These are phyloP conservation scores for Quadroppia sp. DNA, from an alignment of 2,888 invertebrate genomes.

Conservation along the genomic window DNA sequence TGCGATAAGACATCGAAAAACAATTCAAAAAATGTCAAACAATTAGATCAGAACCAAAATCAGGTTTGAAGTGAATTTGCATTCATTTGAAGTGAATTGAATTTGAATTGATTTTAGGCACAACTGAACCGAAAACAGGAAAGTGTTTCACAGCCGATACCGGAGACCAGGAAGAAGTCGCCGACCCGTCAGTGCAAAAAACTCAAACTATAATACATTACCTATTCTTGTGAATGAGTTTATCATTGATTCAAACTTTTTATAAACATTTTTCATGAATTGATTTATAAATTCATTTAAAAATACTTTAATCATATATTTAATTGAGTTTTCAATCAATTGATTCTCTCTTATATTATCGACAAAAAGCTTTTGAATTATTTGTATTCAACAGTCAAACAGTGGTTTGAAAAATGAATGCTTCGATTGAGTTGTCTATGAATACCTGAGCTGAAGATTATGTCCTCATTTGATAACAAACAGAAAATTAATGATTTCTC, in stretches of 20 bases:
- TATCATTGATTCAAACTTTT: background rate
- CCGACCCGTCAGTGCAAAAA: constrained; percentile 10
- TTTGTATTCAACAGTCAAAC: background rate
- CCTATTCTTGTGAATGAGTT: background rate
- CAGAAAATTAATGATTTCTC: background rate
- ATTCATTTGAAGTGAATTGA: background rate
- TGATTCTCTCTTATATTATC: background rate
- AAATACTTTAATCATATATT: background rate
- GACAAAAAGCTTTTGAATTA: background rate
- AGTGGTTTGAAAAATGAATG: background rate
- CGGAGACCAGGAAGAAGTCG: background rate
- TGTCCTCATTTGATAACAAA: background rate
- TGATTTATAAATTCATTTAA: background rate
- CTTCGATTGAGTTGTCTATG: background rate
- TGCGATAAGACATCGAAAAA: background rate
- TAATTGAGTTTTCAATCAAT: background rate
- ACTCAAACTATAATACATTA: background rate
- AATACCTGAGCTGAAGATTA: background rate
- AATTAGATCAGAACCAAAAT: background rate
- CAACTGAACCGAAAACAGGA: background rate
- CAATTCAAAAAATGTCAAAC: constrained; percentile 6
- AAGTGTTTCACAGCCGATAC: background rate
- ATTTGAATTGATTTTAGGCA: background rate
- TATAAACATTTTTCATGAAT: background rate
- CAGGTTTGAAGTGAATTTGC: background rate